Evolutionary conservation across 2,113 vertebrate species (phyloP), one percentile per base, ranked within the genome.

Genomic region (Datnioides undecimradiatus): DNA sequence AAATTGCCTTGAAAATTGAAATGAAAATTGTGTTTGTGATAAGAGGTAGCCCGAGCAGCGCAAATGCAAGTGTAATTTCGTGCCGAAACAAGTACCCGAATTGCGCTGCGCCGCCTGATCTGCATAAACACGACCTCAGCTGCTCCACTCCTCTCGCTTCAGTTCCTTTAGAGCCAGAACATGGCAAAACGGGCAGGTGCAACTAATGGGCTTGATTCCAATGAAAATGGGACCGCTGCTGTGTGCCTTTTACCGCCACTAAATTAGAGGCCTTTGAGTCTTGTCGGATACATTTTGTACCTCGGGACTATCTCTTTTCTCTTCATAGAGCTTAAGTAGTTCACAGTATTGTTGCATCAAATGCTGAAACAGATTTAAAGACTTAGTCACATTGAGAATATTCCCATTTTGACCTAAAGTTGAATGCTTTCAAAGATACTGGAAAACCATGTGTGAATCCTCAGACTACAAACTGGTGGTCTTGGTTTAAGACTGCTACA

Each of bases 81-180:
- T 73, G 54, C 68, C 4, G 8, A 60, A 73, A 73, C 25, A 78
- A 66, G 52, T 25, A 17, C 12, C 8, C 51, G 51, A 73, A 77
- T 62, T 48, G 40, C 19, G 49, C 40, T 4, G 23, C 11, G 8
- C 31, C 1, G 6, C 25, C 62, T 62, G 21, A 62, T 73, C 43
- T 78, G 62, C 62, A 48, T 67, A 48, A 63, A 38, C 73, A 49
- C 25, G 23, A 34, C 40, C 49, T 67, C 62, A 73, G 52, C 81
- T 62, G 29, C 62, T 73, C 8, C 29, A 1, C 46, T 62, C 12
- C 34, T 19, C 34, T 51, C 23, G 7, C 6, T 16, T 2, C 4
- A 5, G 34, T 6, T 10, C 5, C 10, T 43, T 67, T 23, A n/a
- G 33, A 67, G 54, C 14, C 41, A 46, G 59, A 40, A 64, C 72